Evolutionary conservation across 2,888 invertebrate genomes (phyloP).

Genomic region (Corythucha ciliata): DNA sequence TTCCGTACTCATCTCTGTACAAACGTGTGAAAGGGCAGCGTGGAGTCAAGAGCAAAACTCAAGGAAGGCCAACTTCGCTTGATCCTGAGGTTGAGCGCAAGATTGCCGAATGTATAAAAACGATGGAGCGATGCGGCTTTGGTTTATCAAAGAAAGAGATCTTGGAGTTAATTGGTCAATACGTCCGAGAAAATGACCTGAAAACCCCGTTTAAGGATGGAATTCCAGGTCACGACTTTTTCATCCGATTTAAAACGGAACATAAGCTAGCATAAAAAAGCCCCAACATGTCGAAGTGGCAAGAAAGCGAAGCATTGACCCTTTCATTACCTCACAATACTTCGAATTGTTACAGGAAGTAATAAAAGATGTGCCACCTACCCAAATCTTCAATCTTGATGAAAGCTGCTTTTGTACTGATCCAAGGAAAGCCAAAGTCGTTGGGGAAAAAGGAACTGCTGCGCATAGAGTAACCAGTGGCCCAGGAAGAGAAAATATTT

Average conservation of each 20-base stretch:
- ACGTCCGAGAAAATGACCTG: conserved; percentile 34
- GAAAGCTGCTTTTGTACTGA: conserved; percentile 6
- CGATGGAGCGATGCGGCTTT: conserved; percentile 39
- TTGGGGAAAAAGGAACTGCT: conserved; percentile 3
- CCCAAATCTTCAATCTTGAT: conserved; percentile 5
- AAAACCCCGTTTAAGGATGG: conserved; percentile 38
- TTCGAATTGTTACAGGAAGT: conserved; percentile 31
- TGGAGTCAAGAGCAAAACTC: neutral
- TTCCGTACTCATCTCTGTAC: conserved; percentile 30
- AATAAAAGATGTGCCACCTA: conserved; percentile 4
- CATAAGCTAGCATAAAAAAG: conserved; percentile 30
- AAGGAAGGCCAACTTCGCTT: neutral
- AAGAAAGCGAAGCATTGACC: too few relatives aligned
- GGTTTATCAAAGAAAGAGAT: conserved; percentile 39
- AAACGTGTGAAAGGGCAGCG: conserved; percentile 28
- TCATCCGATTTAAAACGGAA: neutral
- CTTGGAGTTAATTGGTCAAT: conserved; percentile 36
- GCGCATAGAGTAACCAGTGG: conserved; percentile 33
- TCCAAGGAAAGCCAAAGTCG: conserved; percentile 10
- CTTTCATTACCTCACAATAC: too few relatives aligned
- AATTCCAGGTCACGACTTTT: conserved; percentile 25
- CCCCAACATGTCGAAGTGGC: too few relatives aligned
- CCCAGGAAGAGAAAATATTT: conserved; percentile 38
- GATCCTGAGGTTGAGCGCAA: conserved; percentile 7
- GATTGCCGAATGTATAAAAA: conserved; percentile 34